Evolutionary conservation across 2,113 vertebrate species (phyloP), one percentile per base, ranked within the genome.

Genomic region (Anolis carolinensis): DNA sequence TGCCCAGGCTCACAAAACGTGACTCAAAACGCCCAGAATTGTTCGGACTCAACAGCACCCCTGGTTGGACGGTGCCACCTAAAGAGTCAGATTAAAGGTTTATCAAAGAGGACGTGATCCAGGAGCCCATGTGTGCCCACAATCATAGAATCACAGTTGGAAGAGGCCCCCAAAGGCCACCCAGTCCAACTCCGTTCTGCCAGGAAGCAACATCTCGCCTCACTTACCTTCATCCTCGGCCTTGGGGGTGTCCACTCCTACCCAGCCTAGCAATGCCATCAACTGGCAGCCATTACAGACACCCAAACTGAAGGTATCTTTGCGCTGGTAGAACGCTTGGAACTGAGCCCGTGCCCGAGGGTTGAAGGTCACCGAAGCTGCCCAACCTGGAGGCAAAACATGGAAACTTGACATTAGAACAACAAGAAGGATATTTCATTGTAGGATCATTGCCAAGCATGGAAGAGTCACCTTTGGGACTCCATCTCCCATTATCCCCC

Each of bases 201-300:
- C 39, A 21, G 59, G 59, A 2, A 23, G 83, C 39, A 48, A 1
- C 34, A 30, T 44, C 39, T 4, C 10, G 2, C 0, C 32, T 25
- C 6, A 10, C 75, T 83, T 78, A 87, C 80, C 86, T 36, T 0
- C 23, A 0, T 14, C 30, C 36, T 50, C 7, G 30, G 55, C 7
- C 1, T 62, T 71, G 0, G 79, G 91, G 39, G 7, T 36, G 32
- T 55, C 67, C 0, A 72, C 25, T 50, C 97, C 98, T 20, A 98
- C 98, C 98, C 98, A 99, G 79, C 98, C 98, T 52, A 98, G 94
- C 85, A 98, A 92, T 1, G 97, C 97, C 83, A 99, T 95, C 75
- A 99, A 95, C 89, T 99, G 98, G 87, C 98, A 99, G 87, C 98
- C 98, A 0, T 99, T 99, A 89, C 98, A 98, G 78, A 99, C 97